Evolutionary conservation across 2,888 invertebrate species (phyloP).

Genomic region (Sabellastarte sp.): DNA sequence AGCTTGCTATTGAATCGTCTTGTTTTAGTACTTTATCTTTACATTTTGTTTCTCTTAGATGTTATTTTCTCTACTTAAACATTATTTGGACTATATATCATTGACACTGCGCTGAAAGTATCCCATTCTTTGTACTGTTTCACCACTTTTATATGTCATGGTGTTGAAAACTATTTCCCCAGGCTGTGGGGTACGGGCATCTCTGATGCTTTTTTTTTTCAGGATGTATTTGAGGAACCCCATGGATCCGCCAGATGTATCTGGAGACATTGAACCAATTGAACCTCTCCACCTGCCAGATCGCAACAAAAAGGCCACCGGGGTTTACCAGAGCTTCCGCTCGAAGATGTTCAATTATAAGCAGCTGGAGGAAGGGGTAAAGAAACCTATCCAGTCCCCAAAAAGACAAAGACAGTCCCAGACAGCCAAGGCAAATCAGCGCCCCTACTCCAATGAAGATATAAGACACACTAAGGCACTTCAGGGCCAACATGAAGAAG

Average conservation of each 20-base stretch:
- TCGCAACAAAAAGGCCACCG: background rate
- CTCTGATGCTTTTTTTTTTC: constrained; percentile 19
- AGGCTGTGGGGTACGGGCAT: too few species aligned
- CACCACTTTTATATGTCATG: too few species aligned
- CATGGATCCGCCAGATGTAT: constrained; percentile 63
- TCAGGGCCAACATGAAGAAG: background rate
- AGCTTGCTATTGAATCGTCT: too few species aligned
- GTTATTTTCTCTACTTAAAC: too few species aligned
- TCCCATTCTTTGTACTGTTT: too few species aligned
- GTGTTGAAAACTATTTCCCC: too few species aligned
- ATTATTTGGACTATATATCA: too few species aligned
- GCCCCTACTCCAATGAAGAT: background rate
- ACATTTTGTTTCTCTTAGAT: too few species aligned
- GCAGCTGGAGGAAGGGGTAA: constrained; percentile 63
- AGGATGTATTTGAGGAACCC: constrained; percentile 73
- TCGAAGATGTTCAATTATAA: constrained; percentile 62
- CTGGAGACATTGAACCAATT: constrained; percentile 32
- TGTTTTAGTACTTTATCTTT: too few species aligned
- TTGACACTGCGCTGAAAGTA: too few species aligned
- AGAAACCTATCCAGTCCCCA: constrained; percentile 1
- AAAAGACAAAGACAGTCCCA: constrained; percentile 12
- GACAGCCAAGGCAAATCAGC: constrained; percentile 4
- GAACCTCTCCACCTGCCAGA: background rate
- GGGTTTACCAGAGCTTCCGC: background rate
- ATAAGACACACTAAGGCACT: constrained; percentile 15